Base-by-base conservation (phyloP, 1,140 invertebrate species). In the Drosophila triauraria region DNA sequence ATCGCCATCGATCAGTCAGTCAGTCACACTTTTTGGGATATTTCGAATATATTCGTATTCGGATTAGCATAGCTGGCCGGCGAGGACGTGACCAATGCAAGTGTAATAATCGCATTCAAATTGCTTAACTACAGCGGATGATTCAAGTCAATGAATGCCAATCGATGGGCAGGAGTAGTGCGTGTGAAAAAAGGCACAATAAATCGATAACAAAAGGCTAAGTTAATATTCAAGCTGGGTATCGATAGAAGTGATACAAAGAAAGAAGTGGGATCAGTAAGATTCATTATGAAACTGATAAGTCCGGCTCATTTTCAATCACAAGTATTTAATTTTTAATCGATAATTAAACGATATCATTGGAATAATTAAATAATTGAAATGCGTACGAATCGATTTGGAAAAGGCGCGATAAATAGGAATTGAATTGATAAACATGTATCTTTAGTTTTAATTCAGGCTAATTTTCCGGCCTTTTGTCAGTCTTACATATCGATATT, bases 21-120 rank as follows among this genome's bases (percentile, higher is more conserved):
- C 61, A 44, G 62, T 68, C 67, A 46, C 67, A 69, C 63, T 68
- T 65, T 70, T 56, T 47, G 30, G 63, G 42, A 70, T 70, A 70
- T 68, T 70, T 69, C 17, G 23, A 38, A 35, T 30, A 56, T 35
- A 17, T 10, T 35, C 30, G 30, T 50, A 2, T 40, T 25, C 1
- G 53, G 40, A 40, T 56, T 56, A 25, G 15, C 40, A 35, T 10
- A 10, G 32, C 32, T 35, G 32, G 32, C 32, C 32, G 3, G 32
- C 32, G 32, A 35, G 32, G 40, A 70, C 67, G 67, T 70, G 67
- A 69, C 67, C 67, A 15, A 20, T 44, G 17, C 47, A 44, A 65
- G 25, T 65, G 13, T 65, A 30, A 54, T 54, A 54, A 54, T 40
- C 9, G 47, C 38, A 69, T 68, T 53, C 47, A n/a, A 42, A 54